Base-by-base conservation (phyloP, 2,888 invertebrate species). In the Podotricha telesiphe region DNA sequence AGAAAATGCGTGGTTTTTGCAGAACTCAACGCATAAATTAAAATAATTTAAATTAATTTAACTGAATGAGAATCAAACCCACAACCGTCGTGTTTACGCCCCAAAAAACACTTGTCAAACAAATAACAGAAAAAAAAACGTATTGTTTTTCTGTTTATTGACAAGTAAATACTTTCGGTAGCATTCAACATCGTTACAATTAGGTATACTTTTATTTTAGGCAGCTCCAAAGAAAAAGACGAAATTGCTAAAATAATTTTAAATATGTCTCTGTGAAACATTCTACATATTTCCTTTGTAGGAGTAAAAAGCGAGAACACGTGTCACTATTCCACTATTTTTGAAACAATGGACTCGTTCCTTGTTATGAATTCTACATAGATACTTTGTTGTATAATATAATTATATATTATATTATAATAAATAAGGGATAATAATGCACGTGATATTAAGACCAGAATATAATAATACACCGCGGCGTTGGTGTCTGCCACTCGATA, bases 251-350 rank as follows among this genome's bases (percentile, higher is more conserved):
- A 17, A 47, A 47, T 47, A 17, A n/a, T 17, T 47, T 47, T 17
- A 47, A 47, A 47, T 51, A 51, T 28, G 22, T 51, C 7, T 51
- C 15, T 51, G 22, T 28, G 28, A 22, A 51, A 51, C 15, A 15
- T 51, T 7, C n/a, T 51, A 15, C 15, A 51, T 51, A 28, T 51
- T 28, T 51, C 22, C 51, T 51, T 51, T 51, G 51, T 28, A 48
- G 19, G 1, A n/a, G 20, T 22, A 50, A 50, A 7, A 6, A 51
- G 22, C 15, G 7, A 15, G 51, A 51, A 28, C 5, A 28, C 22
- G 2, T 8, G 22, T 51, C 47, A 28, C 6, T 28, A 47, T 47
- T 47, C 47, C 8, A 51, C n/a, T 1, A 51, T 22, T 51, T 51
- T 28, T 1, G n/a, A 22, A 51, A 51, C 28, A 28, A 28, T 28